phyloP scores from a whole-genome alignment of 2,113 vertebrate genomes.

The Gopherus evgoodei region DNA sequence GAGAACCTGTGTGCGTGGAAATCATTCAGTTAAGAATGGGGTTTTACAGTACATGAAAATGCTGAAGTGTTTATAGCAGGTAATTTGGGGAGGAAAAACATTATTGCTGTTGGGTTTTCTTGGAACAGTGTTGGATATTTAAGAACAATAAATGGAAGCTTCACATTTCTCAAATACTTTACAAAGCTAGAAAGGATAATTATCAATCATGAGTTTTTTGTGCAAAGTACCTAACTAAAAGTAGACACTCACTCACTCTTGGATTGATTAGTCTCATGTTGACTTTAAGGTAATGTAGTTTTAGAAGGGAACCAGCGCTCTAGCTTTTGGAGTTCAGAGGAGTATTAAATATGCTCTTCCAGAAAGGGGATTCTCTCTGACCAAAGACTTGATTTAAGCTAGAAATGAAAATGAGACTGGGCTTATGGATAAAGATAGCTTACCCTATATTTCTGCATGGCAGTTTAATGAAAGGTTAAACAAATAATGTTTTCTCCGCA shows the following conservation, averaged over 20 bases:
- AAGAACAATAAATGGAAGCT: neutral
- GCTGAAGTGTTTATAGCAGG: neutral
- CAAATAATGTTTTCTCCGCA: constrained; percentile 11
- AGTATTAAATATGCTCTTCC: constrained; percentile 24
- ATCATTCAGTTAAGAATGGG: neutral
- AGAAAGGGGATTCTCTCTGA: constrained; percentile 50
- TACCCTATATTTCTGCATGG: constrained; percentile 53
- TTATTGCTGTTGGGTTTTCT: neutral
- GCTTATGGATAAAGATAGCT: constrained; percentile 27
- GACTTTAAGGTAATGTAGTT: neutral
- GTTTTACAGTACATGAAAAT: neutral
- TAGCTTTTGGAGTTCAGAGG: neutral
- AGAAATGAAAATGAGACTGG: constrained; percentile 56
- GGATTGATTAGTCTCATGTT: neutral
- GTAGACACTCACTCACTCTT: neutral
- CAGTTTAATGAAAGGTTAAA: constrained; percentile 41
- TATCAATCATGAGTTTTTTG: neutral
- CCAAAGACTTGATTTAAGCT: constrained; percentile 44
- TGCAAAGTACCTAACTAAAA: neutral
- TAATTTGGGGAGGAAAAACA: neutral
- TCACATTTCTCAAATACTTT: neutral
- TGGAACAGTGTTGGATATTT: neutral
- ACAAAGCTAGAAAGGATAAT: neutral
- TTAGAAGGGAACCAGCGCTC: neutral
- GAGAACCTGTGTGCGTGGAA: neutral